Conservation (phyloP, 2,113 vertebrate genomes). For the Marmota monax region DNA sequence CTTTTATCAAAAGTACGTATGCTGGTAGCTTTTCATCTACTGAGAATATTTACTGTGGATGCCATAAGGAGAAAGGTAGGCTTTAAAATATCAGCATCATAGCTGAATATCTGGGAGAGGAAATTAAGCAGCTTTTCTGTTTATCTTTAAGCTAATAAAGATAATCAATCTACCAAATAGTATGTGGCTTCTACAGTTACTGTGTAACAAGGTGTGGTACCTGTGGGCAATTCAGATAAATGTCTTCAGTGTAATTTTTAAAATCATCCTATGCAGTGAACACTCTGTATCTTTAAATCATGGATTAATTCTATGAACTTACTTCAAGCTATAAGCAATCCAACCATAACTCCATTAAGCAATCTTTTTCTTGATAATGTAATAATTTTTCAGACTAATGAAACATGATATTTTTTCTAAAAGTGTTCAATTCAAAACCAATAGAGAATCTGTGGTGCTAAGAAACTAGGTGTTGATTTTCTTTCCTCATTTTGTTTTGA, state of each 20-base stretch:
- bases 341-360: slow-evolving; percentile 23
- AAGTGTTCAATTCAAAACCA: slow-evolving; percentile 36
- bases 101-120: not conserved
- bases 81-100: not conserved
- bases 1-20: not conserved
- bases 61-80: not conserved
- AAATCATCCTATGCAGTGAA: slow-evolving; percentile 44
- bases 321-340: slow-evolving; percentile 21
- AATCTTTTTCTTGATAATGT: not conserved
- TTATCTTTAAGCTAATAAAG: not conserved
- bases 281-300: not conserved
- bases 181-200: not conserved
- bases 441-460: not conserved
- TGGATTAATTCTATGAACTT: not conserved
- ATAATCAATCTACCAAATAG: not conserved
- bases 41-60: not conserved
- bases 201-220: not conserved
- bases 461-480: not conserved
- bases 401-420: slow-evolving; percentile 35
- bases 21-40: not conserved
- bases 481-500: slow-evolving; percentile 21
- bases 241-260: not conserved
- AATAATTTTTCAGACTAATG: slow-evolving; percentile 23
- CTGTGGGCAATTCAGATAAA: not conserved
- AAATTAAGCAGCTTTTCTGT: not conserved